Percentiles rank a stretch among this genome's conserved stretches.
These are phyloP conservation scores for Pygoscelis antarcticus DNA, from an alignment of 2,113 vertebrate species.

Conservation along the genomic window DNA sequence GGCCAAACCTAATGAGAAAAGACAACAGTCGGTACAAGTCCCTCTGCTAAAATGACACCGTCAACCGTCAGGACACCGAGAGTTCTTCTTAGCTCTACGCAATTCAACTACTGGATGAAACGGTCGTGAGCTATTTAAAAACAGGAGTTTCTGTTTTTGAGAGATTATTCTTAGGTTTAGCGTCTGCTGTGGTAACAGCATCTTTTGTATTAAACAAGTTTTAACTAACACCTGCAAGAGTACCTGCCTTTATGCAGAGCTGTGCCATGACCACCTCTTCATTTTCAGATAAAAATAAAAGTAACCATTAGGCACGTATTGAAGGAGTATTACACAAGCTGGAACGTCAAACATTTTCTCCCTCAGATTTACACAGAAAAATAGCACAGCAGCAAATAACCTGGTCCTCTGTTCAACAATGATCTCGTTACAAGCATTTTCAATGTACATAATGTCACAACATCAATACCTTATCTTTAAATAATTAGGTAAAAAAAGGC, in stretches of 20 bases:
- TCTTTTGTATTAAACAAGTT: neutral
- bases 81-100: neutral
- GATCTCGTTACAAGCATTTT: constrained; percentile 68
- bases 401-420: constrained; percentile 61
- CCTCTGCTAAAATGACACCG: neutral
- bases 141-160: neutral
- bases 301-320: constrained; percentile 65
- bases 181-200: neutral
- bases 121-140: neutral
- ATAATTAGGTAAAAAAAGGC: constrained; percentile 78
- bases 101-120: neutral
- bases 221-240: neutral
- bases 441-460: constrained; percentile 75
- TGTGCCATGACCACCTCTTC: constrained; percentile 20
- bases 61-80: neutral
- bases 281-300: constrained; percentile 30
- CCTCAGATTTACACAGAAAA: constrained; percentile 69
- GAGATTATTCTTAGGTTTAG: neutral
- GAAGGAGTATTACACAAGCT: constrained; percentile 60
- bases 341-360: constrained; percentile 59
- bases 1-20: neutral
- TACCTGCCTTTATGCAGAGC: constrained; percentile 22
- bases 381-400: constrained; percentile 76
- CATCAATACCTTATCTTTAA: constrained; percentile 75
- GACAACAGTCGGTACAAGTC: neutral